These are phyloP conservation scores for Danio albolineatus DNA, from an alignment of 2,797 vertebrate genomes.

Conservation along the genomic window DNA sequence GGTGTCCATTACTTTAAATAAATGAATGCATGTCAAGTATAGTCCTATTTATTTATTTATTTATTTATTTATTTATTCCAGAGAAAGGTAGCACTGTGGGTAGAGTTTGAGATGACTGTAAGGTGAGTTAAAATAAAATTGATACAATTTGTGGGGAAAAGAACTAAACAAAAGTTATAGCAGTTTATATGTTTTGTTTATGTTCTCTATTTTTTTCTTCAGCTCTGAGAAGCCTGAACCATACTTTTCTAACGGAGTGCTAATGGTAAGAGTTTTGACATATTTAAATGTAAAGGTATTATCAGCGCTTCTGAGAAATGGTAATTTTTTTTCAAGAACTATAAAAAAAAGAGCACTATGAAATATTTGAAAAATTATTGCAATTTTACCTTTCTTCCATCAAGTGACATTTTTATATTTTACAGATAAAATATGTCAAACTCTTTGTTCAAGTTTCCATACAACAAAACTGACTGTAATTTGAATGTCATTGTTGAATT, in stretches of 20 bases:
- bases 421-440: not conserved
- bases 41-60: not conserved
- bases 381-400: too few species aligned
- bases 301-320: too few species aligned
- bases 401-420: too few species aligned
- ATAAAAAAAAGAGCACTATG: too few species aligned
- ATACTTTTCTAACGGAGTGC: constrained; percentile 83
- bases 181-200: not conserved
- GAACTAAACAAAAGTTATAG: not conserved
- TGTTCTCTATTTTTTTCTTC: constrained; percentile 30
- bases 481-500: not conserved
- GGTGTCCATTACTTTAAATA: not conserved
- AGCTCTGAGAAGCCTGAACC: constrained; percentile 72
- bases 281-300: too few species aligned
- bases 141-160: not conserved
- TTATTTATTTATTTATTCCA: constrained; percentile 60
- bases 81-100: constrained; percentile 75
- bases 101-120: constrained; percentile 81
- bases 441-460: not conserved
- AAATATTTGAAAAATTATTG: too few species aligned
- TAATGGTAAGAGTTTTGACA: constrained; percentile 78
- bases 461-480: not conserved
- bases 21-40: too few species aligned
- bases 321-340: too few species aligned
- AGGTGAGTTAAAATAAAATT: constrained; percentile 80